Base-by-base conservation (phyloP, 2,113 vertebrate genomes). In the Barnardius zonarius region DNA sequence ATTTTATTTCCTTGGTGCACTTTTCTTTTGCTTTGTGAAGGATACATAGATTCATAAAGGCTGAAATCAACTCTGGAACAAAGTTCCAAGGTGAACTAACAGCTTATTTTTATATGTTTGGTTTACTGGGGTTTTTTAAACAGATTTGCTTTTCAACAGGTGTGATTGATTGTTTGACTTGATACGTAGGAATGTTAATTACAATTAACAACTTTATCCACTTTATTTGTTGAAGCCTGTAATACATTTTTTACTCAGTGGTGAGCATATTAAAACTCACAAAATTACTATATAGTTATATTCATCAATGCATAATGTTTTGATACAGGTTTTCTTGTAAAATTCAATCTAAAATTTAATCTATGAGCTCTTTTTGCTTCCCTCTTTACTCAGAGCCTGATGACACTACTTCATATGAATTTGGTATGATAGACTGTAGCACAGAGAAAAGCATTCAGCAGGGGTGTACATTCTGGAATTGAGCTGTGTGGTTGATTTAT, bases 401-500 rank as follows among this genome's bases (percentile, higher is more conserved):
- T 35, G 62, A 33, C 62, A 64, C 8, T 15, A 10, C 28, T 67
- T 11, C 6, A 1, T 2, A 16, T 23, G 68, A 33, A 82, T 49
- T 23, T 13, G 16, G 9, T 31, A 59, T 17, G 72, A 46, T 62
- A 43, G 43, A 43, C 15, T 6, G 4, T 6, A 63, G 35, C 12
- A 19, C 33, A 54, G 23, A 59, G n/a, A 20, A 24, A 31, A 19
- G 5, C 22, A 13, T 30, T 20, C 76, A 30, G 17, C 18, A 51
- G 49, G 30, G 17, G 6, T 11, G 28, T 57, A 18, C 1, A 0
- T 28, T 27, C n/a, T 54, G 86, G 28, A 70, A 70, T 0, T 48
- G 83, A 62, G 61, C 17, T 35, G 24, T 37, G 49, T 3, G 1
- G 22, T 6, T 59, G 83, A 68, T 75, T 74, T 61, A 52, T 68